Base-by-base conservation (phyloP, 1,140 invertebrate genomes). In the Drosophila repleta region DNA sequence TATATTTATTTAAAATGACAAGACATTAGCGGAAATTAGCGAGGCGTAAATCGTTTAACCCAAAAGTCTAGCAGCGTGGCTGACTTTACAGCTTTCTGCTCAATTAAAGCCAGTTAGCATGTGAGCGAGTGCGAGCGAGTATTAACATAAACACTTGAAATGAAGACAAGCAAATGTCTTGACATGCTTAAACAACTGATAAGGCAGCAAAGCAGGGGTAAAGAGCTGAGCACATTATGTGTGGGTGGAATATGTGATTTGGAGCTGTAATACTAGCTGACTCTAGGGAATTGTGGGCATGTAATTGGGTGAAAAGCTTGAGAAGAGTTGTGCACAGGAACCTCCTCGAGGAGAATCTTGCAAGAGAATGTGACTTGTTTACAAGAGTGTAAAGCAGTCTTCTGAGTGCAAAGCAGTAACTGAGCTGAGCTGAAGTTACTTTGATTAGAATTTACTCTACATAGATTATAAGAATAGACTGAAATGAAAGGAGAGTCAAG, bases 11-110 rank as follows among this genome's bases (percentile, higher is more conserved):
- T 81, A 63, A 82, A 88, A 79, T 67, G 71, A 74, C 83, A 82
- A 35, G 88, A 87, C 82, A 87, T 87, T 87, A 87, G 74, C 79
- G 82, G 72, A 82, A 88, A 87, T 87, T 87, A 88, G 83, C 83
- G 83, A 77, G 67, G 83, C 83, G 75, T 88, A 88, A 79, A 88
- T 82, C 83, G 82, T 71, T 85, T 87, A 85, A 75, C 78, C 67
- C 70, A 67, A 65, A 65, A 51, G 61, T 69, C 68, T 39, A 52
- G 63, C 41, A 37, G 51, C 43, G 71, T 73, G 64, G 74, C 64
- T 74, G 74, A 76, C 70, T 69, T 74, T 55, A 74, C 70, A 68
- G 70, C 74, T 77, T 77, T 77, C 65, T 74, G 71, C 74, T 74
- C 74, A 74, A 77, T 77, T 74, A 77, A 74, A 72, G 53, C 26